A percentile compares a stretch with the other conserved stretches of the same genome.
These are phyloP conservation scores for Arrhamphus sclerolepis DNA, from an alignment of 2,797 vertebrate species.

Conservation along the genomic window DNA sequence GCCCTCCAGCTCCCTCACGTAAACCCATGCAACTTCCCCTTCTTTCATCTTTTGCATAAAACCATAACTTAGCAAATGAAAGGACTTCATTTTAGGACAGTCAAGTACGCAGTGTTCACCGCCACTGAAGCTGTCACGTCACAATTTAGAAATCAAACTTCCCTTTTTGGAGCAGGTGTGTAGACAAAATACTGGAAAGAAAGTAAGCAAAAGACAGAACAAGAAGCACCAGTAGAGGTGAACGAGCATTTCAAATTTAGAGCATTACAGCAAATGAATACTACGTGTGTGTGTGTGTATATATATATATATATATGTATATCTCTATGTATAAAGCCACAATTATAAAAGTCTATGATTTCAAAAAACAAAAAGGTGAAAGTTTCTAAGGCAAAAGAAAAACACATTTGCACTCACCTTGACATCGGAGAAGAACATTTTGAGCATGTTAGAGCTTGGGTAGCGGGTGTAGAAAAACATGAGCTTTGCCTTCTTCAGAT, in stretches of 20 bases:
- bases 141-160: conserved; percentile 43
- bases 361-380: not conserved
- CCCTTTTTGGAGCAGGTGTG: conserved; percentile 31
- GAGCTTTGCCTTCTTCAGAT: conserved; percentile 99
- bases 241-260: too few species aligned
- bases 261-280: too few species aligned
- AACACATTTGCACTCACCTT: conserved; percentile 86
- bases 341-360: too few species aligned
- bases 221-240: conserved; percentile 4
- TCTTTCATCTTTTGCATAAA: conserved; percentile 74
- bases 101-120: conserved; percentile 36
- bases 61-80: conserved; percentile 54
- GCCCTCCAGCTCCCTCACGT: conserved; percentile 56
- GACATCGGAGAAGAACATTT: conserved; percentile 98
- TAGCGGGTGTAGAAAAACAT: conserved; percentile 99
- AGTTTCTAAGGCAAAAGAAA: conserved; percentile 7
- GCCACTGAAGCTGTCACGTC: conserved; percentile 41
- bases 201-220: conserved; percentile 6
- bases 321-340: too few species aligned
- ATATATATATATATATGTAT: too few species aligned
- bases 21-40: conserved; percentile 71
- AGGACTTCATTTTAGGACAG: conserved; percentile 41
- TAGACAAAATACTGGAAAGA: conserved; percentile 20
- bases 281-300: too few species aligned
- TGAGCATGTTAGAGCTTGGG: conserved; percentile 99